A percentile compares a stretch with the other conserved stretches of the same genome.
Evolutionary conservation across 1,140 invertebrate species (phyloP).

Genomic region (Diploscapter pachys): DNA sequence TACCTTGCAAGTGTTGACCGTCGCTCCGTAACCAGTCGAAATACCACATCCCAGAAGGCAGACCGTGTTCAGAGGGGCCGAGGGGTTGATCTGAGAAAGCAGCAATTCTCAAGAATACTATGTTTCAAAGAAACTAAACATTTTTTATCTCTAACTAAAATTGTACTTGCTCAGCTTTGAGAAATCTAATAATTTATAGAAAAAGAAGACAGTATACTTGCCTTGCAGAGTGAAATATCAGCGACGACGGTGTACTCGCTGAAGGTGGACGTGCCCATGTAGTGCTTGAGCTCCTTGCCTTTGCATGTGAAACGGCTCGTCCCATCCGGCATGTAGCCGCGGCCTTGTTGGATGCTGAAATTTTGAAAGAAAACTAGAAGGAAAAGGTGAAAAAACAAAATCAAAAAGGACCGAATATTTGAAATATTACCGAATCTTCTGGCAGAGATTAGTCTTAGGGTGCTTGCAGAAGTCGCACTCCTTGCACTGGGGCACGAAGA

Average conservation of each 20-base stretch:
- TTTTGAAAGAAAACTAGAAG: too few species aligned
- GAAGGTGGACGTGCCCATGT: slow-evolving; percentile 97
- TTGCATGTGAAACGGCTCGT: slow-evolving; percentile 82
- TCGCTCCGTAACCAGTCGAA: slow-evolving; percentile 75
- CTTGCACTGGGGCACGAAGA: slow-evolving; percentile 92
- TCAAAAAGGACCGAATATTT: slow-evolving; percentile 10
- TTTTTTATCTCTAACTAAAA: slow-evolving; percentile 37
- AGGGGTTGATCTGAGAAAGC: slow-evolving; percentile 64
- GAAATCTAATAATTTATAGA: not conserved
- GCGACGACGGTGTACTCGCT: slow-evolving; percentile 95
- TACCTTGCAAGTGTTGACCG: slow-evolving; percentile 81
- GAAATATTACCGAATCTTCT: slow-evolving; percentile 72
- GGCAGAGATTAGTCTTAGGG: slow-evolving; percentile 78
- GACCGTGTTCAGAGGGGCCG: slow-evolving; percentile 81
- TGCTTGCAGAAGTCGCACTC: slow-evolving; percentile 94
- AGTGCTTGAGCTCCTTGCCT: slow-evolving; percentile 83
- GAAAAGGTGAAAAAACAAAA: not conserved
- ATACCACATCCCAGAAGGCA: slow-evolving; percentile 90
- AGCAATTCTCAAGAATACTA: slow-evolving; percentile 19
- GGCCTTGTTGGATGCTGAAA: slow-evolving; percentile 61
- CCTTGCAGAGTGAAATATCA: slow-evolving; percentile 86
- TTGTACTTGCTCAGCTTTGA: slow-evolving; percentile 52
- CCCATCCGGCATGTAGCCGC: slow-evolving; percentile 87
- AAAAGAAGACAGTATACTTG: slow-evolving; percentile 23
- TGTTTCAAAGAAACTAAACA: slow-evolving; percentile 16